These are phyloP conservation scores for Sycobia sp. DNA, from an alignment of 1,140 invertebrate genomes.

Conservation along the genomic window DNA sequence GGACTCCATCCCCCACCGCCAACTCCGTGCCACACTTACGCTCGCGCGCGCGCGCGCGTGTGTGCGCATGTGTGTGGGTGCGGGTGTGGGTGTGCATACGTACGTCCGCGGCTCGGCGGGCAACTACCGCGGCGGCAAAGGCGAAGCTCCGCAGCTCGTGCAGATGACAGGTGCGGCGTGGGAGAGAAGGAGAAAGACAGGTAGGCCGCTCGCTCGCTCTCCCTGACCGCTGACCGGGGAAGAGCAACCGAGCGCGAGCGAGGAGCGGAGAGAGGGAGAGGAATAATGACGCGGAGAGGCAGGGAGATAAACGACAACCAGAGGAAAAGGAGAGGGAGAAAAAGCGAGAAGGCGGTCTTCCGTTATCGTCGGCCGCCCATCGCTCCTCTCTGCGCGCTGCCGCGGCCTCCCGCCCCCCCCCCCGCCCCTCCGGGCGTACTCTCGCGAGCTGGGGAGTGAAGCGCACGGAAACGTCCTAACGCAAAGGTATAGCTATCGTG, in stretches of 20 bases:
- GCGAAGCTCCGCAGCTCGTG: conserved; percentile 36
- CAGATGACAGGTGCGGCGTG: conserved; percentile 52
- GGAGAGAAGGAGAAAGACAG: conserved; percentile 36
- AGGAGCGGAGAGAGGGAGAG: conserved; percentile 36
- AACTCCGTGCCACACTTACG: no score
- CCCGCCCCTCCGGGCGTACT: not conserved
- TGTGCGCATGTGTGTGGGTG: no score
- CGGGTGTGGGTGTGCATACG: not conserved
- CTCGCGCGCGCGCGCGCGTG: no score
- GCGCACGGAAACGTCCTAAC: not conserved
- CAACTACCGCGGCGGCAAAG: conserved; percentile 36
- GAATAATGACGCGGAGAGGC: conserved; percentile 30
- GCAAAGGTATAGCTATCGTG: no score
- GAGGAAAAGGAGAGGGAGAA: conserved; percentile 36
- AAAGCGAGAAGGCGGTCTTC: conserved; percentile 57
- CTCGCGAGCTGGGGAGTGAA: not conserved
- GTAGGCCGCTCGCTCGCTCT: conserved; percentile 30
- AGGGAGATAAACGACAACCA: conserved; percentile 38
- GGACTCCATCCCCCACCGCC: no score
- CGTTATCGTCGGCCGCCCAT: conserved; percentile 57
- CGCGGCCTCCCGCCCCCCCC: conserved; percentile 12
- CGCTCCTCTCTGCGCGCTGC: conserved; percentile 41
- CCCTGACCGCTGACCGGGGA: not conserved
- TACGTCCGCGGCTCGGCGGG: not conserved
- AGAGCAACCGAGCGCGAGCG: conserved; percentile 28